A percentile compares a stretch with the other conserved stretches of the same genome.
phyloP scores from a whole-genome alignment of 2,888 invertebrate species.

The Beris morrisii region DNA sequence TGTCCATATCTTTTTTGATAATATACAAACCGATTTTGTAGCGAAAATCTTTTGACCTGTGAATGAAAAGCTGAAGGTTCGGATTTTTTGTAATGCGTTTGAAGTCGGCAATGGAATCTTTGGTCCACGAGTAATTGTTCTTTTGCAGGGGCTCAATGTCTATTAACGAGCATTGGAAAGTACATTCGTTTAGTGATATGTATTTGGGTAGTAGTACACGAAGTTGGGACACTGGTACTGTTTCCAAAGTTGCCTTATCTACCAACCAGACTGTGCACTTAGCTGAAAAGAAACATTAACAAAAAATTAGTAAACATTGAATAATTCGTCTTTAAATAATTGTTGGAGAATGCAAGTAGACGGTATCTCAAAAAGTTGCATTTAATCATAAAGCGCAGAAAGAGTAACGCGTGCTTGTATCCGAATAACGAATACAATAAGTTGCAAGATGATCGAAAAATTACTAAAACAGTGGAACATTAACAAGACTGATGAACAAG shows the following conservation, averaged over 20 bases:
- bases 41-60: conserved; percentile 43
- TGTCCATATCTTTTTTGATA: conserved; percentile 47
- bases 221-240: conserved; percentile 58
- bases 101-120: conserved; percentile 51
- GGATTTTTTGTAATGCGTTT: conserved; percentile 49
- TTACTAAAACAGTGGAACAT: too few relatives aligned
- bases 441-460: too few relatives aligned
- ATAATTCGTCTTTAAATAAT: background rate
- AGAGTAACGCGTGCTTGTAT: background rate
- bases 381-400: background rate
- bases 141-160: conserved; percentile 56
- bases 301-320: background rate
- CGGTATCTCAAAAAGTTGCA: background rate
- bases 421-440: background rate
- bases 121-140: conserved; percentile 52
- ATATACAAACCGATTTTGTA: conserved; percentile 56
- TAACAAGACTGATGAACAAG: too few relatives aligned
- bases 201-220: conserved; percentile 56
- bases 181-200: conserved; percentile 42
- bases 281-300: conserved; percentile 5
- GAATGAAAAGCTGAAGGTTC: conserved; percentile 54
- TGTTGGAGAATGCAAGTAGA: background rate
- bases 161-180: conserved; percentile 49
- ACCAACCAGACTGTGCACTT: conserved; percentile 46
- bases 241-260: conserved; percentile 66